Evolutionary conservation across 2,797 vertebrate genomes (phyloP).

Genomic region (Echiichthys vipera): DNA sequence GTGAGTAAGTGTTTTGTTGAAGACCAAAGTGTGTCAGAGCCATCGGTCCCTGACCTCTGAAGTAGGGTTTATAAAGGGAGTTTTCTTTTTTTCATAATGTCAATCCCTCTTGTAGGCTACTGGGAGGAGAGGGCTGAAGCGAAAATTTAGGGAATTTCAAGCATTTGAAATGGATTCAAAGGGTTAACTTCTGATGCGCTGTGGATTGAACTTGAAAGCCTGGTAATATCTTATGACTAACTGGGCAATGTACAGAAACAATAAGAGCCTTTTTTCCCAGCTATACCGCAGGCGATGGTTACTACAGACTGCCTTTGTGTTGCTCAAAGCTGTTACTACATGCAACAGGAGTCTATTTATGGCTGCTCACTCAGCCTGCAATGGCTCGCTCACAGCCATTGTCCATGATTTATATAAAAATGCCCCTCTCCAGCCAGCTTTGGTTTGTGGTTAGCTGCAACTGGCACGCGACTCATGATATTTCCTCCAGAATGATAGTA

Average conservation of each 20-base stretch:
- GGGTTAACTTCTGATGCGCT: slow-evolving; percentile 20
- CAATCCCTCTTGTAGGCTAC: slow-evolving; percentile 22
- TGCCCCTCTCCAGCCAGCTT: slow-evolving; percentile 72
- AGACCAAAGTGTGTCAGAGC: slow-evolving; percentile 45
- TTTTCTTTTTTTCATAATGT: slow-evolving; percentile 18
- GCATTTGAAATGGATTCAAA: slow-evolving; percentile 16
- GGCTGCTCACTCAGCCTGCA: slow-evolving; percentile 62
- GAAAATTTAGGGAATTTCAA: slow-evolving; percentile 29
- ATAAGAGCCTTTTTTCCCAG: slow-evolving; percentile 45
- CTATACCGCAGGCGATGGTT: slow-evolving; percentile 51
- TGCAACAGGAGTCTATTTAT: slow-evolving; percentile 74
- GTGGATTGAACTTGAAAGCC: slow-evolving; percentile 33
- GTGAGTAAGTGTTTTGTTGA: slow-evolving; percentile 33
- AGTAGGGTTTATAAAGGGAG: slow-evolving; percentile 27
- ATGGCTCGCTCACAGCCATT: slow-evolving; percentile 70
- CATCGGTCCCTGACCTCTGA: slow-evolving; percentile 15
- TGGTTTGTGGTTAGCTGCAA: slow-evolving; percentile 75
- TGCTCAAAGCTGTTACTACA: slow-evolving; percentile 74
- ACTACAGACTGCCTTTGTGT: slow-evolving; percentile 76
- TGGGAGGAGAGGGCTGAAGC: slow-evolving; percentile 19
- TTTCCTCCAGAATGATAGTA: slow-evolving; percentile 78
- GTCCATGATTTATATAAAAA: slow-evolving; percentile 83
- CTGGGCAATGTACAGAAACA: slow-evolving; percentile 41
- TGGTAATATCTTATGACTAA: slow-evolving; percentile 63
- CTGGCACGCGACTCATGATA: slow-evolving; percentile 79